phyloP scores from a whole-genome alignment of 2,888 invertebrate genomes.

The Abscondita cerata region DNA sequence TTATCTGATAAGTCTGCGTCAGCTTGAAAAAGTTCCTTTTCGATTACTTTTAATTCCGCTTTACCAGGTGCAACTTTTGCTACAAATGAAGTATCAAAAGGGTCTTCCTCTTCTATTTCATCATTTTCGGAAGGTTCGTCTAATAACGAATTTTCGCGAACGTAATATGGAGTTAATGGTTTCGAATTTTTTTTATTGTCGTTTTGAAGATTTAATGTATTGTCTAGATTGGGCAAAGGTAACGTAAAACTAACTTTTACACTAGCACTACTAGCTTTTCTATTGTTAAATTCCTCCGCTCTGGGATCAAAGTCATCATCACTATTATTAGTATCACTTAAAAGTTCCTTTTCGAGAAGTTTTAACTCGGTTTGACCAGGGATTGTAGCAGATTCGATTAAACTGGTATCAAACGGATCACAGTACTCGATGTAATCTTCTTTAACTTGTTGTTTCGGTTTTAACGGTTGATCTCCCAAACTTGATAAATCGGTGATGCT shows the following conservation, averaged over 20 bases:
- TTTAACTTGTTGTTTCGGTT: slow-evolving; percentile 64
- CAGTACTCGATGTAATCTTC: slow-evolving; percentile 66
- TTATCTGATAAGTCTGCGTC: slow-evolving; percentile 68
- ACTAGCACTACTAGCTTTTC: slow-evolving; percentile 20
- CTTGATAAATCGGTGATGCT: slow-evolving; percentile 78
- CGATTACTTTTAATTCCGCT: slow-evolving; percentile 65
- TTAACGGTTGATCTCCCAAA: slow-evolving; percentile 71
- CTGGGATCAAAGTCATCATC: slow-evolving; percentile 87
- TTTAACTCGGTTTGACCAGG: slow-evolving; percentile 82
- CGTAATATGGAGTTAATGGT: slow-evolving; percentile 84
- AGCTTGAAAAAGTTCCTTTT: slow-evolving; percentile 60
- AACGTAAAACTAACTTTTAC: slow-evolving; percentile 65
- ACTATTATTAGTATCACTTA: slow-evolving; percentile 64
- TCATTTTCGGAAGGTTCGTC: slow-evolving; percentile 49
- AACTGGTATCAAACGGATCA: slow-evolving; percentile 89
- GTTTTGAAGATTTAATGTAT: slow-evolving; percentile 57
- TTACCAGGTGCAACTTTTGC: slow-evolving; percentile 62
- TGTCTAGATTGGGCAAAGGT: slow-evolving; percentile 55
- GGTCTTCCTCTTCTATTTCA: slow-evolving; percentile 62
- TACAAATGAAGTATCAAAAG: slow-evolving; percentile 72
- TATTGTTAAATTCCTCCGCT: slow-evolving; percentile 62
- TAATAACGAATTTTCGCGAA: slow-evolving; percentile 62
- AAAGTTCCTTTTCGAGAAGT: slow-evolving; percentile 77
- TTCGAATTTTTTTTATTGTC: slow-evolving; percentile 66
- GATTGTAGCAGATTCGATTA: slow-evolving; percentile 72